A percentile compares a stretch with the other conserved stretches of the same genome.
phyloP scores from a whole-genome alignment of 2,888 invertebrate species.

The Drosophila mettleri region DNA sequence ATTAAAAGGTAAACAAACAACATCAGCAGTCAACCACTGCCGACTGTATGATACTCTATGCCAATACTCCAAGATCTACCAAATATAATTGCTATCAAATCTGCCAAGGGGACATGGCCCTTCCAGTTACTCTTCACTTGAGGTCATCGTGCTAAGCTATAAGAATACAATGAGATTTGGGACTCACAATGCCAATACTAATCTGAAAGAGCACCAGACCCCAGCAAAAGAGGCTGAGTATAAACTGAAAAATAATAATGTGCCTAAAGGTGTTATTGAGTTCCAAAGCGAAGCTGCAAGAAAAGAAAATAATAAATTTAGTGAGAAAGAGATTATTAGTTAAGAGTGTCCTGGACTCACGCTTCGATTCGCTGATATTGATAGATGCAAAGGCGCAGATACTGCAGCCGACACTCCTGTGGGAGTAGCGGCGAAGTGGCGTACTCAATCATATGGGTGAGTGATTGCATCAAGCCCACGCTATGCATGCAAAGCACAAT shows the following conservation, averaged over 20 bases:
- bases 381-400: slow-evolving; percentile 73
- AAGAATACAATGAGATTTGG: not conserved
- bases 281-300: slow-evolving; percentile 65
- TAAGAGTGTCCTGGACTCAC: slow-evolving; percentile 41
- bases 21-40: not conserved
- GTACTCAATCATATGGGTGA: slow-evolving; percentile 61
- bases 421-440: slow-evolving; percentile 76
- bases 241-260: slow-evolving; percentile 77
- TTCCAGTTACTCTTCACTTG: not conserved
- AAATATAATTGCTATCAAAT: not conserved
- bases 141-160: not conserved
- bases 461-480: slow-evolving; percentile 69
- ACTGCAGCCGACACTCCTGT: slow-evolving; percentile 63
- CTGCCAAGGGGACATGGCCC: not conserved
- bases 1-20: not conserved
- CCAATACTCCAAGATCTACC: not conserved
- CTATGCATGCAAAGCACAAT: slow-evolving; percentile 74
- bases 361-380: slow-evolving; percentile 71
- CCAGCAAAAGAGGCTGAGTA: slow-evolving; percentile 72
- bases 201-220: slow-evolving; percentile 76
- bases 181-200: slow-evolving; percentile 73
- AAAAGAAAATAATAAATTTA: too few relatives aligned
- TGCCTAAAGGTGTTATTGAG: slow-evolving; percentile 71
- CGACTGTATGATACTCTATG: not conserved
- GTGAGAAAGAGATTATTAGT: not conserved